phyloP scores from a whole-genome alignment of 2,113 vertebrate genomes.

The Cebus imitator region DNA sequence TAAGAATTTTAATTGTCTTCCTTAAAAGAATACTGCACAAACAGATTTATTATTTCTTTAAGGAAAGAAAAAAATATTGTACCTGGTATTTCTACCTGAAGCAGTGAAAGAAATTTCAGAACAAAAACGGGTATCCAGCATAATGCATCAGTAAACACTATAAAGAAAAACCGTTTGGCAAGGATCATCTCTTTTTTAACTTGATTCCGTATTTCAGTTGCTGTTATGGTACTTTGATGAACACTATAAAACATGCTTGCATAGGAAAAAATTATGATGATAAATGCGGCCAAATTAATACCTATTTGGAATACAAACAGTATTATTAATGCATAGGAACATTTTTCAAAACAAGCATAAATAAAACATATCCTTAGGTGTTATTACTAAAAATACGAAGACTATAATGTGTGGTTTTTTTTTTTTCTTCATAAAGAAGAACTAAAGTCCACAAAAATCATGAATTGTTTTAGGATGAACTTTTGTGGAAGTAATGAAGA shows the following conservation, averaged over 20 bases:
- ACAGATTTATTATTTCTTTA: constrained; percentile 2
- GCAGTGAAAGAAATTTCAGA: constrained; percentile 95
- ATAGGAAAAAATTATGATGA: constrained; percentile 96
- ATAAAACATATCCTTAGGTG: neutral
- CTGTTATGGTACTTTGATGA: constrained; percentile 91
- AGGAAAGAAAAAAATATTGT: constrained; percentile 52
- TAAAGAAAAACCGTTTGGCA: constrained; percentile 97
- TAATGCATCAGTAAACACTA: constrained; percentile 96
- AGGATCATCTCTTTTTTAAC: constrained; percentile 96
- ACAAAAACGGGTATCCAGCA: constrained; percentile 99
- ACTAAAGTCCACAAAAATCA: neutral
- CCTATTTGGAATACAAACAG: constrained; percentile 84
- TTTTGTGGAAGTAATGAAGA: neutral
- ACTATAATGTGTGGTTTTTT: neutral
- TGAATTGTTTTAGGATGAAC: neutral
- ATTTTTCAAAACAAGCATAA: neutral
- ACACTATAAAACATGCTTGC: constrained; percentile 99
- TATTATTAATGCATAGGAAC: neutral
- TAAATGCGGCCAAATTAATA: constrained; percentile 95
- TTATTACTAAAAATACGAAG: neutral
- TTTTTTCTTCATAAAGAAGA: constrained; percentile 16
- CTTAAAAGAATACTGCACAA: neutral
- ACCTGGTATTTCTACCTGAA: constrained; percentile 98
- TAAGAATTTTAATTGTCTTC: neutral
- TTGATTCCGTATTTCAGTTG: constrained; percentile 94